A percentile compares a stretch with the other conserved stretches of the same genome.
Evolutionary conservation across 2,113 vertebrate genomes (phyloP).

Genomic region (Isurus oxyrinchus): DNA sequence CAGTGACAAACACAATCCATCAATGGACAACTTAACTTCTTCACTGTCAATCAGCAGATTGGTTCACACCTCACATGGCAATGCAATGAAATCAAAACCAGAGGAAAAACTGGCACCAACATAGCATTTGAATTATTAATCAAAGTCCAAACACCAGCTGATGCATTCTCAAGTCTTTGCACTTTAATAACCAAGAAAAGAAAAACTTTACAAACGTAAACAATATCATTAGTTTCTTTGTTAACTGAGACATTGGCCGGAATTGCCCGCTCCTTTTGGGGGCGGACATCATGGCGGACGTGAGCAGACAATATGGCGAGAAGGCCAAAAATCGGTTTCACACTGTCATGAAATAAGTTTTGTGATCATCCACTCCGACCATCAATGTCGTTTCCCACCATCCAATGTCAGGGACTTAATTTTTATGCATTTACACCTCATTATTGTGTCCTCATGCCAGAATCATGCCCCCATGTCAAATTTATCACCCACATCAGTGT

Average conservation of each 20-base stretch:
- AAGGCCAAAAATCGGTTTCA: no score
- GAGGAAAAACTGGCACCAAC: neutral
- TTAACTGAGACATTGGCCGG: neutral
- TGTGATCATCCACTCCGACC: no score
- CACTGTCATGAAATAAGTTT: no score
- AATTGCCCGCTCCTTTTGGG: no score
- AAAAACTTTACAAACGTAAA: neutral
- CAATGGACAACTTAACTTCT: neutral
- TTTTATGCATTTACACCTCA: no score
- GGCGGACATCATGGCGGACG: no score
- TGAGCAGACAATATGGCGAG: no score
- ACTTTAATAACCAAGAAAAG: neutral
- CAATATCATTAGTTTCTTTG: neutral
- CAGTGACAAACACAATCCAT: neutral
- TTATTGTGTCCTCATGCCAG: no score
- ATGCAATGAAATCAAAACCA: neutral
- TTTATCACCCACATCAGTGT: no score
- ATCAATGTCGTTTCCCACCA: no score
- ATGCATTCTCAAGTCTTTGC: neutral
- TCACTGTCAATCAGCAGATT: constrained; percentile 3
- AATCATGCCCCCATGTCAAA: no score
- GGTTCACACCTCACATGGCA: neutral
- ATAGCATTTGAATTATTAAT: neutral
- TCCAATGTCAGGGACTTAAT: no score
- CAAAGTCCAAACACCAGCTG: neutral